Percentiles rank a stretch among this genome's conserved stretches.
Conservation (phyloP, 2,797 vertebrate genomes). For the Anniella stebbinsi region DNA sequence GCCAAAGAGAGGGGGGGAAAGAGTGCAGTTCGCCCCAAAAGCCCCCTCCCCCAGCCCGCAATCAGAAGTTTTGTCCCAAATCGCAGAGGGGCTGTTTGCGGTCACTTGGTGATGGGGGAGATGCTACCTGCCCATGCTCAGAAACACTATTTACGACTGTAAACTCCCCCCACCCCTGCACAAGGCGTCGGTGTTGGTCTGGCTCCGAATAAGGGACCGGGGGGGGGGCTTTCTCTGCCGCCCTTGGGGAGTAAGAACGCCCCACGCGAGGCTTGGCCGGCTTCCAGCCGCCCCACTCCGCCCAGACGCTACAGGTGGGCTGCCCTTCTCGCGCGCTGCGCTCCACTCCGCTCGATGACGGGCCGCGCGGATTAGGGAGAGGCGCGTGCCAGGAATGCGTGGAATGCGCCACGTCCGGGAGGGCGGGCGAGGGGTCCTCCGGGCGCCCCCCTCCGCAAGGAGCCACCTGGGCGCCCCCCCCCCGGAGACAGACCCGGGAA, state of each 20-base stretch:
- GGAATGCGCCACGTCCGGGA: slow-evolving; percentile 37
- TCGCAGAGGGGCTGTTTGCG: no score
- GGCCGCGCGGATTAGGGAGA: not conserved
- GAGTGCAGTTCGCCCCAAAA: no score
- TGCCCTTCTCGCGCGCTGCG: not conserved
- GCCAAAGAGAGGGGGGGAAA: no score
- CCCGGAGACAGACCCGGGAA: not conserved
- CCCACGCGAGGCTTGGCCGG: not conserved
- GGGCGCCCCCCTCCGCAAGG: not conserved
- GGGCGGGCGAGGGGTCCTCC: not conserved
- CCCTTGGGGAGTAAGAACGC: no score
- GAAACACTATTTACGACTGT: not conserved
- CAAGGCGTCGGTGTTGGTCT: no score
- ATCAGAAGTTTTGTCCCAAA: no score
- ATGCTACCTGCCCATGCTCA: not conserved
- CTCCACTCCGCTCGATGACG: no score
- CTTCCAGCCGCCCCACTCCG: not conserved
- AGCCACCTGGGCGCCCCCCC: not conserved
- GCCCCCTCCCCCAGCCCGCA: no score
- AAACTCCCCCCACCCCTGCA: not conserved
- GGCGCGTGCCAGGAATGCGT: not conserved
- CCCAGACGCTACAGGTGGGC: not conserved
- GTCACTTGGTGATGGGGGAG: no score
- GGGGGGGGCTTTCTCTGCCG: no score
- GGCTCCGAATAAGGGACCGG: not conserved